Conservation (phyloP, 2,113 vertebrate genomes). For the Actinemys pallida region DNA sequence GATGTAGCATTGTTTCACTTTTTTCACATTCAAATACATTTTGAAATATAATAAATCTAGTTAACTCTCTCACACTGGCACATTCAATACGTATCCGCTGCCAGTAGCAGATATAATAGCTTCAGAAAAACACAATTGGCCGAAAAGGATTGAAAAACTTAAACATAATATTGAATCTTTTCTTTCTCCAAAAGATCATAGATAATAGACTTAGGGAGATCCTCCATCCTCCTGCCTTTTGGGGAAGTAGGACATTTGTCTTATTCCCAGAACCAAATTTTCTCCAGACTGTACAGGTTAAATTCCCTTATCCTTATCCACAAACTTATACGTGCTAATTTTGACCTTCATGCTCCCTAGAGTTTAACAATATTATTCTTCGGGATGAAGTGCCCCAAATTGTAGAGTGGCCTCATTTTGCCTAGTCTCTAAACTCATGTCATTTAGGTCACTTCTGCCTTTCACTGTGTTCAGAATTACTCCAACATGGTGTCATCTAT, state of each 20-base stretch:
- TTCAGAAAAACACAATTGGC: not conserved
- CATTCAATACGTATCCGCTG: not conserved
- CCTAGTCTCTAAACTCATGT: not conserved
- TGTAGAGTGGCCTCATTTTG: not conserved
- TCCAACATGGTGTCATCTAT: not conserved
- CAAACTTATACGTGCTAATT: not conserved
- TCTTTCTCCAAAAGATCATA: not conserved
- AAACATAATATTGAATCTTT: not conserved
- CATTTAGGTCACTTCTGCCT: not conserved
- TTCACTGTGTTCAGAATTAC: not conserved
- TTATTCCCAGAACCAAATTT: not conserved
- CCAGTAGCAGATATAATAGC: not conserved
- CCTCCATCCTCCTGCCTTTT: not conserved
- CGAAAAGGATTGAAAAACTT: not conserved
- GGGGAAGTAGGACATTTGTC: not conserved
- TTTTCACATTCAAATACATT: constrained; percentile 44
- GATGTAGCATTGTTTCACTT: constrained; percentile 36
- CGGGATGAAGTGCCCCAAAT: not conserved
- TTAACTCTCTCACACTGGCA: not conserved
- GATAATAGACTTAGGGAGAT: not conserved
- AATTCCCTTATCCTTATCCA: not conserved
- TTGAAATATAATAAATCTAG: not conserved
- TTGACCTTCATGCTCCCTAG: not conserved
- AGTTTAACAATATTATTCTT: not conserved
- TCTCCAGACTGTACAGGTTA: not conserved